Evolutionary conservation across 1,140 invertebrate species (phyloP).

Genomic region (Drosophila busckii): DNA sequence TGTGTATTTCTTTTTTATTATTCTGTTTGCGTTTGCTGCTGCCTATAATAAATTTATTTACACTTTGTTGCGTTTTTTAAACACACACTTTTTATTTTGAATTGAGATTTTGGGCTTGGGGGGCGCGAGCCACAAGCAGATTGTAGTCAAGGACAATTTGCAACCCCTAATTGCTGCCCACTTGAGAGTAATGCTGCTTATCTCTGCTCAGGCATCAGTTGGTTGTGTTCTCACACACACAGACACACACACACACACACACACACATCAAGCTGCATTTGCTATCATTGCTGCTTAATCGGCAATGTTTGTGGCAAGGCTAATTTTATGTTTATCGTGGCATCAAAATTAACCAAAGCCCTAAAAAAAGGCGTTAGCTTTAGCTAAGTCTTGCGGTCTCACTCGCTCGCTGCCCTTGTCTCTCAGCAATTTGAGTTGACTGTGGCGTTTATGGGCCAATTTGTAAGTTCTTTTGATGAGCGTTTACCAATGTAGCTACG

Average conservation of each 20-base stretch:
- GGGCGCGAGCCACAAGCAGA: slow-evolving; percentile 57
- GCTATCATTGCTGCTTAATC: slow-evolving; percentile 38
- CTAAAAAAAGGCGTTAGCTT: slow-evolving; percentile 52
- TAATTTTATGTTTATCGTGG: slow-evolving; percentile 50
- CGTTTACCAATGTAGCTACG: slow-evolving; percentile 27
- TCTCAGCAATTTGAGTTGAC: slow-evolving; percentile 3
- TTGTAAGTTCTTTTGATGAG: slow-evolving; percentile 47
- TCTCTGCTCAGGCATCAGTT: slow-evolving; percentile 65
- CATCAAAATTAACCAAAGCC: slow-evolving; percentile 59
- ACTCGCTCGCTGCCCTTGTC: neutral
- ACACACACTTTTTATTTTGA: slow-evolving; percentile 27
- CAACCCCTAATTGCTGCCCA: slow-evolving; percentile 71
- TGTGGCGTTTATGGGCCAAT: slow-evolving; percentile 42
- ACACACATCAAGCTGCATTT: no score
- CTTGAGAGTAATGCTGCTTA: slow-evolving; percentile 48
- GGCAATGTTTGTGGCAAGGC: slow-evolving; percentile 19
- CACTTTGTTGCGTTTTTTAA: slow-evolving; percentile 66
- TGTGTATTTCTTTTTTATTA: slow-evolving; percentile 50
- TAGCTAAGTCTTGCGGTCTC: slow-evolving; percentile 50
- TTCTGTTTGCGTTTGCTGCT: slow-evolving; percentile 23
- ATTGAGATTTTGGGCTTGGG: slow-evolving; percentile 32
- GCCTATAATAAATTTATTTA: slow-evolving; percentile 71
- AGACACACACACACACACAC: slow-evolving; percentile 31
- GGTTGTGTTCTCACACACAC: slow-evolving; percentile 39
- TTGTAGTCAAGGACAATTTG: slow-evolving; percentile 46